phyloP scores from a whole-genome alignment of 30 jellyfish, hydroid and myxozoan species.

The Hydra vulgaris region DNA sequence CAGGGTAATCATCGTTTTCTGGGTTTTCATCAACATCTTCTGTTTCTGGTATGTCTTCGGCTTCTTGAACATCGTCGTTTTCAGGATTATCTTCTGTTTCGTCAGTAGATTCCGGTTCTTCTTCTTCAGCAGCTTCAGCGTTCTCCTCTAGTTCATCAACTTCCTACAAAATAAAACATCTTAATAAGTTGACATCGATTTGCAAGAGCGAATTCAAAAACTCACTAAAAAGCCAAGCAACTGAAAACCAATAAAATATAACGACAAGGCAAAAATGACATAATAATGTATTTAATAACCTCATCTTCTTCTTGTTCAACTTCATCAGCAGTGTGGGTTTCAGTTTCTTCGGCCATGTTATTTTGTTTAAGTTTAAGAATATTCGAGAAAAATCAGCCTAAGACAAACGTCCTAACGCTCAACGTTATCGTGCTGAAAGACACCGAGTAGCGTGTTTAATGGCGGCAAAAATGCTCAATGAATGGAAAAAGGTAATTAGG shows the following conservation, averaged over 20 bases:
- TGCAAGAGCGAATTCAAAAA: background rate
- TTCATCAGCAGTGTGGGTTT: constrained; percentile 11
- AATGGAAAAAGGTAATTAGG: background rate
- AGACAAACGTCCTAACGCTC: background rate
- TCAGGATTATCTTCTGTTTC: background rate
- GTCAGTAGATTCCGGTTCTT: background rate
- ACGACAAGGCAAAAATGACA: too few species aligned
- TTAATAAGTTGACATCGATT: background rate
- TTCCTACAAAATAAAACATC: background rate
- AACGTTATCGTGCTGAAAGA: background rate
- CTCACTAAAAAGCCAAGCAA: too few species aligned
- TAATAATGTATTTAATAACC: background rate
- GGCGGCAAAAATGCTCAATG: background rate
- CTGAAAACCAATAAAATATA: too few species aligned
- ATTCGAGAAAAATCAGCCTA: background rate
- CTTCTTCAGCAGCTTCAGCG: background rate
- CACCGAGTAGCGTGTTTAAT: background rate
- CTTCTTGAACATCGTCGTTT: background rate
- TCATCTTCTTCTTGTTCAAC: background rate
- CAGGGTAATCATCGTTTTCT: background rate
- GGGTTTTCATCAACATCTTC: background rate
- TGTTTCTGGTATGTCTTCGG: background rate
- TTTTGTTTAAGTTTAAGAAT: background rate
- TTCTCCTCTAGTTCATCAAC: background rate
- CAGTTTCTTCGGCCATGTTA: constrained; percentile 25